These are phyloP conservation scores for Mesoclemmys tuberculata DNA, from an alignment of 2,113 vertebrate genomes.

Conservation along the genomic window DNA sequence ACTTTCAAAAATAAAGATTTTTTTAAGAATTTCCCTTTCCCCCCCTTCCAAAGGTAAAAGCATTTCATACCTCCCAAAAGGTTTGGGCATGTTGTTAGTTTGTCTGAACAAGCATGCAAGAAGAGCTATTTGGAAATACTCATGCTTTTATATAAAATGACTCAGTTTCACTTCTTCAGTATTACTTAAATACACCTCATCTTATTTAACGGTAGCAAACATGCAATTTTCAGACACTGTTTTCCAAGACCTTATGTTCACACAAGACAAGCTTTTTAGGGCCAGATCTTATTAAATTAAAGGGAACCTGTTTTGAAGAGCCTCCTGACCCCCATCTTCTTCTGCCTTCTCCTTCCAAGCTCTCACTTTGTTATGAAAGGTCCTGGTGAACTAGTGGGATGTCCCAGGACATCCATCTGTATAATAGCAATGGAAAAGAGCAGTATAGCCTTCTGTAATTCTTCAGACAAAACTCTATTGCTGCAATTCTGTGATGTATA, in stretches of 20 bases:
- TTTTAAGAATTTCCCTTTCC: not conserved
- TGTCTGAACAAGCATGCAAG: not conserved
- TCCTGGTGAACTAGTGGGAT: not conserved
- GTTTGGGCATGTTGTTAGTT: not conserved
- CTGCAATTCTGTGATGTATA: not conserved
- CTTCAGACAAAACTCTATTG: not conserved
- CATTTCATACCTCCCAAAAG: not conserved
- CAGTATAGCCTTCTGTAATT: not conserved
- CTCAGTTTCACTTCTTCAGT: not conserved
- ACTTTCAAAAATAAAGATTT: not conserved
- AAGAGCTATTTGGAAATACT: not conserved
- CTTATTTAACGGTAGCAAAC: not conserved
- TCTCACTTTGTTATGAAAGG: not conserved
- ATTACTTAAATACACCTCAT: not conserved
- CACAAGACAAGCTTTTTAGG: not conserved
- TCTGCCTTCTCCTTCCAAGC: not conserved
- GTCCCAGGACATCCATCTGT: not conserved
- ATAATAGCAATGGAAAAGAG: not conserved
- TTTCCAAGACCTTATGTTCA: not conserved
- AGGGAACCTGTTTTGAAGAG: not conserved
- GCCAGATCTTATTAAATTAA: not conserved
- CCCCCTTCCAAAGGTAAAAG: not conserved
- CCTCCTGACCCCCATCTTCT: not conserved
- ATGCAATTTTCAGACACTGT: not conserved
- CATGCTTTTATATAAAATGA: not conserved